Conservation (phyloP, 2,888 invertebrate genomes). For the Heliconius charithonia region DNA sequence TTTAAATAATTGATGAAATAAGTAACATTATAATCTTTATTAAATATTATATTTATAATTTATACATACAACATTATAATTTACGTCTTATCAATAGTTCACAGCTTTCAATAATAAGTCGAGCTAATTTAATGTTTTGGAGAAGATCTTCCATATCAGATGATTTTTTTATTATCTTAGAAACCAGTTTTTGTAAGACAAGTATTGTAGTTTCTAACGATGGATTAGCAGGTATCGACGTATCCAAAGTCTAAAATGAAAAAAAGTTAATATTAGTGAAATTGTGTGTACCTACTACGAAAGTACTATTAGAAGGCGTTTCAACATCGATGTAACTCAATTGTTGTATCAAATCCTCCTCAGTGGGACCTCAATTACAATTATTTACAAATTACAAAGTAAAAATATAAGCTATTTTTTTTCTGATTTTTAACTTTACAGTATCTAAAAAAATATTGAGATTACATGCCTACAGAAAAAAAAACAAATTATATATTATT, state of each 20-base stretch:
- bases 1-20: neutral
- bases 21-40: conserved; percentile 5
- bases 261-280: neutral
- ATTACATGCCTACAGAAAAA: too few species aligned
- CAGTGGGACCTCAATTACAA: too few species aligned
- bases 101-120: conserved; percentile 71
- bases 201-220: conserved; percentile 65
- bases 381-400: too few species aligned
- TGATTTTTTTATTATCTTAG: conserved; percentile 60
- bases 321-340: neutral
- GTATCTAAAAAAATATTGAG: too few species aligned
- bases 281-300: neutral
- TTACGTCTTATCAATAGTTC: conserved; percentile 63
- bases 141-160: conserved; percentile 47
- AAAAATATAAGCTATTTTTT: too few species aligned
- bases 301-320: neutral
- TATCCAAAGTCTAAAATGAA: conserved; percentile 65
- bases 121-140: conserved; percentile 65
- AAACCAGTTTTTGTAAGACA: conserved; percentile 65
- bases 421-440: too few species aligned
- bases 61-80: conserved; percentile 46
- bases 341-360: too few species aligned
- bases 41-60: neutral
- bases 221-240: conserved; percentile 72
- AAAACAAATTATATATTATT: too few species aligned